These are phyloP conservation scores for Proisotoma minuta DNA, from an alignment of 2,888 invertebrate genomes.

Conservation along the genomic window DNA sequence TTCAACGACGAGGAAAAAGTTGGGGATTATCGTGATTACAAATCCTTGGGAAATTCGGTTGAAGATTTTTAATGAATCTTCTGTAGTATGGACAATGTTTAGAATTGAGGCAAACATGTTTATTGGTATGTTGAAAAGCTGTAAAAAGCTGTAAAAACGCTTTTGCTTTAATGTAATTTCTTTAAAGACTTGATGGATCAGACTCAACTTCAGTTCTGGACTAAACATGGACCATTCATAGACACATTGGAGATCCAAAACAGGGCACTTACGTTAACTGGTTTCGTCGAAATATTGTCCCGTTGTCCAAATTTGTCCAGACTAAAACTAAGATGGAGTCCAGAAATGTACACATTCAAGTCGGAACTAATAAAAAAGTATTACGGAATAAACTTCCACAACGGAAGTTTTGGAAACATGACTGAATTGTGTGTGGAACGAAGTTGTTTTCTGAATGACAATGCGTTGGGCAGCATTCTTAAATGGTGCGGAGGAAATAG, in stretches of 20 bases:
- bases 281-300: constrained; percentile 39
- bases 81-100: constrained; percentile 41
- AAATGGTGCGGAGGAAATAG: constrained; percentile 41
- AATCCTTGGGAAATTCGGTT: constrained; percentile 25
- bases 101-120: constrained; percentile 24
- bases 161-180: too few relatives aligned
- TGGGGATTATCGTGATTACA: constrained; percentile 34
- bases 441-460: constrained; percentile 43
- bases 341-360: constrained; percentile 45
- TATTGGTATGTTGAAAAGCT: too few relatives aligned
- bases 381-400: constrained; percentile 41
- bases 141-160: too few relatives aligned
- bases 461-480: constrained; percentile 36
- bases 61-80: constrained; percentile 34
- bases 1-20: constrained; percentile 9
- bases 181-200: constrained; percentile 36
- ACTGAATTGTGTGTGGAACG: constrained; percentile 33
- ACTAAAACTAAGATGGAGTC: constrained; percentile 38
- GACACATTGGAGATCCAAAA: constrained; percentile 38
- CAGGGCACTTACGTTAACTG: constrained; percentile 38
- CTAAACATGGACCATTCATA: constrained; percentile 39
- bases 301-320: constrained; percentile 38
- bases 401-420: constrained; percentile 39
- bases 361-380: constrained; percentile 45
- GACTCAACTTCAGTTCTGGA: constrained; percentile 40